These are phyloP conservation scores for Prionchulus punctatus DNA, from an alignment of 2,888 invertebrate genomes.

Conservation along the genomic window DNA sequence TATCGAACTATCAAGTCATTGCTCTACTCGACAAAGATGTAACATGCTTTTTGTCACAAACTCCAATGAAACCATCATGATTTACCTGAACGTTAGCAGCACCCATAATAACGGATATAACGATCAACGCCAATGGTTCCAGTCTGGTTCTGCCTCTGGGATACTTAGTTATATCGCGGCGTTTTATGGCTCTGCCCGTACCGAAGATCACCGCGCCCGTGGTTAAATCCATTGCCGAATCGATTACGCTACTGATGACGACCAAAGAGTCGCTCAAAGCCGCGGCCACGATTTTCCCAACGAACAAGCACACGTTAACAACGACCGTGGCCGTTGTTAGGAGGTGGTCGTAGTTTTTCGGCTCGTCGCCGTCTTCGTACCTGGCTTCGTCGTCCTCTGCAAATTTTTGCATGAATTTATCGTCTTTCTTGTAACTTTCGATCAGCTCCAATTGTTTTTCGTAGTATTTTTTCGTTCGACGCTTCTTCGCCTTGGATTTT, in stretches of 20 bases:
- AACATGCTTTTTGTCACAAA: constrained; percentile 21
- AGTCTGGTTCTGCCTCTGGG: constrained; percentile 38
- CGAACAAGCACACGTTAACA: constrained; percentile 30
- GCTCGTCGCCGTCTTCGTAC: not conserved
- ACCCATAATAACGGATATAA: constrained; percentile 39
- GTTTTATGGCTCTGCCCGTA: constrained; percentile 33
- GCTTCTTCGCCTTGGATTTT: not conserved
- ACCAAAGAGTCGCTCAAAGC: constrained; percentile 38
- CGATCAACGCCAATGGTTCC: constrained; percentile 37
- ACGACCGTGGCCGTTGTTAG: no score
- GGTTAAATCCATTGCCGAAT: constrained; percentile 38
- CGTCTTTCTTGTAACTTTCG: not conserved
- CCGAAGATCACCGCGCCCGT: constrained; percentile 36
- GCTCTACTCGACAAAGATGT: no score
- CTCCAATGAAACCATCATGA: constrained; percentile 29
- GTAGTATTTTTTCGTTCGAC: constrained; percentile 1
- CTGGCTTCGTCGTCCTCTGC: not conserved
- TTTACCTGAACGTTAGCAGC: constrained; percentile 36
- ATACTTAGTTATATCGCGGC: constrained; percentile 35
- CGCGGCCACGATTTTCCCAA: constrained; percentile 36
- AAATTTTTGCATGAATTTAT: not conserved
- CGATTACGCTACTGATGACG: constrained; percentile 39
- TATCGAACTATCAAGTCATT: no score
- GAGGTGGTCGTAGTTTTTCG: no score
- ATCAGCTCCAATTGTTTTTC: constrained; percentile 2